Conservation (phyloP, 2,113 vertebrate genomes). For the Catharus fuscescens region DNA sequence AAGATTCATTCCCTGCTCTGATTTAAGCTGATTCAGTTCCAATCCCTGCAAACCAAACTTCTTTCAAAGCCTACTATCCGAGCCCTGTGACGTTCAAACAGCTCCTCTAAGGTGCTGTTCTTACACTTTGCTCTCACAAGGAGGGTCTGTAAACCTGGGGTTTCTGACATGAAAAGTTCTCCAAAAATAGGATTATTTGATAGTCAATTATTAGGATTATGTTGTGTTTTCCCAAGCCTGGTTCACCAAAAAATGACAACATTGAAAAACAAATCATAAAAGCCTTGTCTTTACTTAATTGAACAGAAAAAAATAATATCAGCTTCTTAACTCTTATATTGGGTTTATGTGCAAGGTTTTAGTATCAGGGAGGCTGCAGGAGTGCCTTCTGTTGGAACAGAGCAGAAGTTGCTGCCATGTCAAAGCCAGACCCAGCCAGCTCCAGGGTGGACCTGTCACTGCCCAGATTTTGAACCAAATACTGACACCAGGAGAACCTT, state of each 20-base stretch:
- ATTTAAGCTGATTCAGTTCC: not conserved
- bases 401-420: not conserved
- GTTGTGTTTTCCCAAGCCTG: not conserved
- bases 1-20: not conserved
- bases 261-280: not conserved
- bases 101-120: not conserved
- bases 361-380: not conserved
- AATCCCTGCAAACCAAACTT: not conserved
- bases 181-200: not conserved
- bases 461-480: not conserved
- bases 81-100: not conserved
- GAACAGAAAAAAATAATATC: not conserved
- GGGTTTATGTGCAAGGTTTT: not conserved
- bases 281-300: not conserved
- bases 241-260: not conserved
- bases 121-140: not conserved
- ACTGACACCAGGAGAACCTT: accelerated
- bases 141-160: not conserved
- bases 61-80: not conserved
- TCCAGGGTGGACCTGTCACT: not conserved
- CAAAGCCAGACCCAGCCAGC: not conserved
- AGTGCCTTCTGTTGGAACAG: not conserved
- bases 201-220: not conserved
- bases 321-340: not conserved
- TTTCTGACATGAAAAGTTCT: not conserved